Evolutionary conservation across 23 tunicate species (phyloP).

Genomic region (Styela clava): DNA sequence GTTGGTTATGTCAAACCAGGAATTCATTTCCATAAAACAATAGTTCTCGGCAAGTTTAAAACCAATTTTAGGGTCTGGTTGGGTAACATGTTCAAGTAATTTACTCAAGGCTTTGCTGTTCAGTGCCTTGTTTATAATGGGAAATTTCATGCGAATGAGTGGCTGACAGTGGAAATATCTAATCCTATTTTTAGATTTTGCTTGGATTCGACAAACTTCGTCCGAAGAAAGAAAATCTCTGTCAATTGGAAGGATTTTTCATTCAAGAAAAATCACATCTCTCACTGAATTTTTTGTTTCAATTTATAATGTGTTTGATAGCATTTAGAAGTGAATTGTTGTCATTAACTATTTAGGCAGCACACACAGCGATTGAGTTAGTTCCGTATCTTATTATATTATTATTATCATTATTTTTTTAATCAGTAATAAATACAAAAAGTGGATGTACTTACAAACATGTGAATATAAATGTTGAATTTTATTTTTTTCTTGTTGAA

Average conservation of each 20-base stretch:
- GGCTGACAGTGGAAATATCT: too few species aligned
- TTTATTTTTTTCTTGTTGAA: neutral
- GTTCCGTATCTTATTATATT: neutral
- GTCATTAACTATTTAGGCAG: neutral
- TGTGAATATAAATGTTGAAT: neutral
- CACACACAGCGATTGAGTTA: neutral
- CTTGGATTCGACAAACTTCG: constrained; percentile 40
- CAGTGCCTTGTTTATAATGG: too few species aligned
- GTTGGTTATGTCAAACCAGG: too few species aligned
- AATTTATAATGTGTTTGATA: neutral
- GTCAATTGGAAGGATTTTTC: constrained; percentile 89
- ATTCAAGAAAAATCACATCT: constrained; percentile 70
- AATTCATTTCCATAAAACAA: too few species aligned
- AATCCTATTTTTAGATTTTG: constrained; percentile 70
- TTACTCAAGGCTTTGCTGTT: too few species aligned
- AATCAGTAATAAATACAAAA: neutral
- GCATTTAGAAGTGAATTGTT: neutral
- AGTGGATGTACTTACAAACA: neutral
- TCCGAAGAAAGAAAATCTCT: constrained; percentile 65
- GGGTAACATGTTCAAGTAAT: too few species aligned
- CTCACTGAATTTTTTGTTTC: constrained; percentile 29
- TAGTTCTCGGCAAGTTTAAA: too few species aligned
- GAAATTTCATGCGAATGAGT: too few species aligned
- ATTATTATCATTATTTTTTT: neutral
- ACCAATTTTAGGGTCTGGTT: too few species aligned